Percentiles rank a stretch among this genome's conserved stretches.
These are phyloP conservation scores for Cyclophora punctaria DNA, from an alignment of 2,888 invertebrate species.

Conservation along the genomic window DNA sequence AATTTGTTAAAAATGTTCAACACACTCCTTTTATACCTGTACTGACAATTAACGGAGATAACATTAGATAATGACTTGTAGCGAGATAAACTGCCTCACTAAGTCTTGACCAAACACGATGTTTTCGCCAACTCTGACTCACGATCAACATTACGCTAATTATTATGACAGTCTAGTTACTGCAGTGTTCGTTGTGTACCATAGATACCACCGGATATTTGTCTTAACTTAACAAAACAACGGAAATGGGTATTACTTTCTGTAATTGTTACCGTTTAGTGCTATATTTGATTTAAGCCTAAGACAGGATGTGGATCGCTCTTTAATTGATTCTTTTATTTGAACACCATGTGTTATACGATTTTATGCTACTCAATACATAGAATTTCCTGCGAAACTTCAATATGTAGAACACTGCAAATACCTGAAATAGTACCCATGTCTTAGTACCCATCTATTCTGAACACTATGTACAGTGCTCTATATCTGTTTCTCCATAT, in stretches of 20 bases:
- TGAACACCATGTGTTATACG: too few relatives aligned
- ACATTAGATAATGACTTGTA: constrained; percentile 60
- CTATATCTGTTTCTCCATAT: too few relatives aligned
- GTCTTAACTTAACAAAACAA: constrained; percentile 18
- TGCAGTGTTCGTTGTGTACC: constrained; percentile 29
- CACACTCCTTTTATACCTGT: constrained; percentile 55
- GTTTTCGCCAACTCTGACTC: constrained; percentile 68
- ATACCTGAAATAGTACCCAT: too few relatives aligned
- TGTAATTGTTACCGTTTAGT: too few relatives aligned
- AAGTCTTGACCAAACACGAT: constrained; percentile 58
- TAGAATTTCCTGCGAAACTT: too few relatives aligned
- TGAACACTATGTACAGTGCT: too few relatives aligned
- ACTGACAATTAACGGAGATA: constrained; percentile 60
- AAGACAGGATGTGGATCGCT: too few relatives aligned
- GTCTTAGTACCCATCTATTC: too few relatives aligned
- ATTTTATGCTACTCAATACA: too few relatives aligned
- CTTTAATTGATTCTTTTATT: too few relatives aligned
- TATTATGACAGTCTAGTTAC: constrained; percentile 32
- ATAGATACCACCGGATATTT: constrained; percentile 56
- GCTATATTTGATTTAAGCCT: too few relatives aligned
- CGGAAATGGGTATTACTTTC: constrained; percentile 30
- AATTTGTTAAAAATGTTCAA: constrained; percentile 38
- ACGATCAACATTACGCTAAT: constrained; percentile 40
- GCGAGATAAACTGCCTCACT: constrained; percentile 46
- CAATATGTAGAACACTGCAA: too few relatives aligned